phyloP scores from a whole-genome alignment of 2,113 vertebrate species.

The Pelecanoides urinatrix region DNA sequence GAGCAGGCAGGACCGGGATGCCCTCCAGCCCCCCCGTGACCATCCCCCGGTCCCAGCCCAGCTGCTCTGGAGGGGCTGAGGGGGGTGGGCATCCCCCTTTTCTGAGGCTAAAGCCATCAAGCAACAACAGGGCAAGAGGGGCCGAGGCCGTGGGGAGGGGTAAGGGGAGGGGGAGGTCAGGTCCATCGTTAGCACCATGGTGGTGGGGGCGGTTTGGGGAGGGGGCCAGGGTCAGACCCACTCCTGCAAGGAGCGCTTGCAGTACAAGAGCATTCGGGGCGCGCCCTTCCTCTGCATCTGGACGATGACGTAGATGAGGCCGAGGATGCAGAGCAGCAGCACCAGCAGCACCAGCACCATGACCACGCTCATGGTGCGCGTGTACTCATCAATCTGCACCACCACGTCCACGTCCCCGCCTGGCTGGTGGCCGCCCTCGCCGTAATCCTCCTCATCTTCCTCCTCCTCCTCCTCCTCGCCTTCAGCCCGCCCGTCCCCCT shows the following conservation, averaged over 20 bases:
- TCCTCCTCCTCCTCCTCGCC: conserved; percentile 47
- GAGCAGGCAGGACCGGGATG: background rate
- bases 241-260: conserved; percentile 96
- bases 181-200: conserved; percentile 80
- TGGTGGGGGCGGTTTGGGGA: conserved; percentile 1
- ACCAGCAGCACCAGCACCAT: conserved; percentile 90
- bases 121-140: background rate
- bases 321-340: conserved; percentile 91
- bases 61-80: background rate
- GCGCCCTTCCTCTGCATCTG: conserved; percentile 95
- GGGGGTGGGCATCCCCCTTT: background rate
- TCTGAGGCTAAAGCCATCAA: background rate
- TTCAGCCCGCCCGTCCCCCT: background rate
- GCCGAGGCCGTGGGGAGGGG: background rate
- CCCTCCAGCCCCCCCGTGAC: background rate
- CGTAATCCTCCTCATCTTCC: background rate
- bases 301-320: conserved; percentile 89
- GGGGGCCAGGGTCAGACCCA: conserved; percentile 87
- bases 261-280: conserved; percentile 89
- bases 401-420: conserved; percentile 89
- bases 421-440: background rate
- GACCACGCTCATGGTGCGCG: conserved; percentile 87
- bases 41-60: background rate
- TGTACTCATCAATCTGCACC: conserved; percentile 90
- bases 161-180: background rate